Conservation (phyloP, 2,797 vertebrate species). For the Delichon dasypus region DNA sequence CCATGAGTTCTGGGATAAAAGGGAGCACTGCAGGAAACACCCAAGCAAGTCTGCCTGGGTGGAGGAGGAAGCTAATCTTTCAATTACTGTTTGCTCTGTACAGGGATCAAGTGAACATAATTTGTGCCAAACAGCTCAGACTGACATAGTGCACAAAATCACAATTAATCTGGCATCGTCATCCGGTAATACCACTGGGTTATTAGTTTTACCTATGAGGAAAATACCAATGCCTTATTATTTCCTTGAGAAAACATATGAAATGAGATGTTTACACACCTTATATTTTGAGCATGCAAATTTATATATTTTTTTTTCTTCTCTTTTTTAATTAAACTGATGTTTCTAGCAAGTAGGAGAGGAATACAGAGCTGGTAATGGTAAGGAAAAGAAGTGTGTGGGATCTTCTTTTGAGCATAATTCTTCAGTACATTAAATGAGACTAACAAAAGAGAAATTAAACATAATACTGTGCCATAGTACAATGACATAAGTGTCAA, state of each 20-base stretch:
- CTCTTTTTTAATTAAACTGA: background rate
- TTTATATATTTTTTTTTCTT: background rate
- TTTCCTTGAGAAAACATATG: slow-evolving; percentile 9
- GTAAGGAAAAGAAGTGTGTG: slow-evolving; percentile 1
- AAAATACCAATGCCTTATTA: background rate
- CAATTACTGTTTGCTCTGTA: background rate
- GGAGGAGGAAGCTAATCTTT: background rate
- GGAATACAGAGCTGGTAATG: background rate
- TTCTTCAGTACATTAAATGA: slow-evolving; percentile 62
- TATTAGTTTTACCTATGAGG: background rate
- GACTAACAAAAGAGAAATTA: slow-evolving; percentile 75
- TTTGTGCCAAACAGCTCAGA: background rate
- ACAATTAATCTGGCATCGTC: background rate
- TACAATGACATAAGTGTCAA: slow-evolving; percentile 68
- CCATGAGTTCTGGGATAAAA: background rate
- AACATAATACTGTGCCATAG: slow-evolving; percentile 56
- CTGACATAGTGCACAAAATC: background rate
- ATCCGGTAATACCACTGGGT: background rate
- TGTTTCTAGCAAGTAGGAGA: background rate
- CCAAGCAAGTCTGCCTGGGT: background rate
- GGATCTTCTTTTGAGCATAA: slow-evolving; percentile 43
- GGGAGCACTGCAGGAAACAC: background rate
- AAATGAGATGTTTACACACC: background rate
- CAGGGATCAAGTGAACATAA: background rate
- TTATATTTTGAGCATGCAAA: background rate